phyloP scores from a whole-genome alignment of 37 sponge, comb jelly and placozoan genomes.

The Chondrilla cf. caribensis region DNA sequence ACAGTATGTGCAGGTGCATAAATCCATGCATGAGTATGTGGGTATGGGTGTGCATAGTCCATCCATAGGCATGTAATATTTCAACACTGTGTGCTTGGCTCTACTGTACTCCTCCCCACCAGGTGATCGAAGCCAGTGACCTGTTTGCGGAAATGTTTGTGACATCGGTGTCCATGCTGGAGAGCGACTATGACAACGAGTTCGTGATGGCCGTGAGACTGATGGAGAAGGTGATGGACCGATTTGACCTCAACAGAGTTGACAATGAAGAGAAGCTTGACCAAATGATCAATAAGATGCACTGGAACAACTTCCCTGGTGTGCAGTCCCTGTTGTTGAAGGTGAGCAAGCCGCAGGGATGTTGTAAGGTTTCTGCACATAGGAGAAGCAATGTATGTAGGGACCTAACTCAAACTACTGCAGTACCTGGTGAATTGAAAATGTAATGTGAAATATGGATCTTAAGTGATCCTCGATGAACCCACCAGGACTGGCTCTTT shows the following conservation, averaged over 20 bases:
- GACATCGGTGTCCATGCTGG: constrained; percentile 67
- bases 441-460: too few relatives aligned
- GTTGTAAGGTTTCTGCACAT: too few relatives aligned
- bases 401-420: too few relatives aligned
- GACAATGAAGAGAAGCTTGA: constrained; percentile 57
- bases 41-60: too few relatives aligned
- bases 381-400: too few relatives aligned
- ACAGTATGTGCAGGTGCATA: not conserved
- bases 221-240: constrained; percentile 57
- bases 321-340: constrained; percentile 78
- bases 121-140: constrained; percentile 34
- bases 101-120: not conserved
- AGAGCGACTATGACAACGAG: constrained; percentile 76
- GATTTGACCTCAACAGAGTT: constrained; percentile 36
- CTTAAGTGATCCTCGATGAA: too few relatives aligned
- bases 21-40: too few relatives aligned
- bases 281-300: constrained; percentile 46
- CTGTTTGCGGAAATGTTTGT: constrained; percentile 69
- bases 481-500: too few relatives aligned
- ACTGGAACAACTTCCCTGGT: constrained; percentile 78
- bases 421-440: too few relatives aligned
- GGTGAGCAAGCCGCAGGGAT: constrained; percentile 57
- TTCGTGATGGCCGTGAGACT: constrained; percentile 65
- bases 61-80: too few relatives aligned
- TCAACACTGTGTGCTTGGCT: not conserved